Conservation (phyloP, 2,113 vertebrate species). For the Thermophis baileyi region DNA sequence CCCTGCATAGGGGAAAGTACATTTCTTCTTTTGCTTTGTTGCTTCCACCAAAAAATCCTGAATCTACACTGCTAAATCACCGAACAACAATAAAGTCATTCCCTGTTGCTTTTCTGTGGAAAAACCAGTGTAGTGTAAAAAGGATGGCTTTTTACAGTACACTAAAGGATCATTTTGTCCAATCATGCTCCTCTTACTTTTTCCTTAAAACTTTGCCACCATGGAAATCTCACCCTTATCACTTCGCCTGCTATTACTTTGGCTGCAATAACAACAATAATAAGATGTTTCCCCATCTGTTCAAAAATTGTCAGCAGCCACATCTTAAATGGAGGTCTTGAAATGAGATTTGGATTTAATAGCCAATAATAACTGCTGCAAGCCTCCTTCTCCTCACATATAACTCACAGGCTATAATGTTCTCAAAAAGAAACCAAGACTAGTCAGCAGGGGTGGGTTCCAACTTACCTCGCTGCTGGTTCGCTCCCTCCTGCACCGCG, state of each 20-base stretch:
- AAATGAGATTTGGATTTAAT: background rate
- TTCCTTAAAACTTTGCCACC: background rate
- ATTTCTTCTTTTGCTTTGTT: background rate
- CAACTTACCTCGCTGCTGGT: too few relatives aligned
- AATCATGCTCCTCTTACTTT: background rate
- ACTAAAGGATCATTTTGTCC: background rate
- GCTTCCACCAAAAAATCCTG: background rate
- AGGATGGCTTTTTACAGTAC: background rate
- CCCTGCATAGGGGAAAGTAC: background rate
- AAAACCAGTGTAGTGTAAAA: background rate
- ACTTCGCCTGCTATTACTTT: background rate
- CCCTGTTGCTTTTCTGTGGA: background rate
- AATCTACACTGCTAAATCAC: background rate
- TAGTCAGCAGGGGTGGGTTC: too few relatives aligned
- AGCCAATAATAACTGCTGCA: conserved; percentile 11
- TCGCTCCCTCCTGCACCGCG: too few relatives aligned
- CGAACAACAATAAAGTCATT: background rate
- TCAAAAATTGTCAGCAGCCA: background rate
- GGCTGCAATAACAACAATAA: background rate
- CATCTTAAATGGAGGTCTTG: background rate
- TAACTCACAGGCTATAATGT: background rate
- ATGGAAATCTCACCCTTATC: background rate
- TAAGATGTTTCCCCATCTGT: background rate
- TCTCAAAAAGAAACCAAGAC: background rate
- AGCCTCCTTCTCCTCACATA: background rate